Percentiles rank a stretch among this genome's conserved stretches.
phyloP scores from a whole-genome alignment of 1,140 invertebrate genomes.

The Metaphire vulgaris region DNA sequence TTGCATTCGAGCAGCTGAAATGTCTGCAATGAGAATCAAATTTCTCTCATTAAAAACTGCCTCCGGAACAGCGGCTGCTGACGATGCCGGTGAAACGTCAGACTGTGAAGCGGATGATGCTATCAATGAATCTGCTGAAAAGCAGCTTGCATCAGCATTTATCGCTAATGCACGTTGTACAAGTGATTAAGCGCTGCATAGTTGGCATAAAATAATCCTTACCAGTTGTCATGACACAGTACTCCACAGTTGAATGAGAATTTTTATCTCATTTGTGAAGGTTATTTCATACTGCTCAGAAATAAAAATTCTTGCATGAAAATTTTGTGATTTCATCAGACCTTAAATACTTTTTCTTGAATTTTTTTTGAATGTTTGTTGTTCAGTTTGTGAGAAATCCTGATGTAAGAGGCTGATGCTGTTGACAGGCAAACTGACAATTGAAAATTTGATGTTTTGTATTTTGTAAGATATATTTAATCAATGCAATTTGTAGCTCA shows the following conservation, averaged over 20 bases:
- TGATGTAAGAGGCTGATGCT: background rate
- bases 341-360: too few relatives aligned
- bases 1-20: slow-evolving; percentile 24
- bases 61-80: background rate
- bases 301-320: background rate
- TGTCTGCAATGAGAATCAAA: background rate
- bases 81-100: background rate
- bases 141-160: too few relatives aligned
- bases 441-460: background rate
- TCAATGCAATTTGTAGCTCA: slow-evolving; percentile 2
- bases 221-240: too few relatives aligned
- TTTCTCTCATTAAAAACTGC: background rate
- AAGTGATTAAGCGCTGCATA: too few relatives aligned
- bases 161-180: too few relatives aligned
- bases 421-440: background rate
- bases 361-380: too few relatives aligned
- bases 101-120: background rate
- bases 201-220: too few relatives aligned
- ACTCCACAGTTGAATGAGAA: too few relatives aligned
- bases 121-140: background rate
- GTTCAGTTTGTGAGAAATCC: background rate
- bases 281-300: too few relatives aligned
- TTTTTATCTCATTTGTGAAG: too few relatives aligned
- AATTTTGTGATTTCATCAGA: too few relatives aligned
- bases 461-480: background rate